Percentiles rank a stretch among this genome's conserved stretches.
Evolutionary conservation across 2,113 vertebrate species (phyloP).

Genomic region (Dryoscopus gambensis): DNA sequence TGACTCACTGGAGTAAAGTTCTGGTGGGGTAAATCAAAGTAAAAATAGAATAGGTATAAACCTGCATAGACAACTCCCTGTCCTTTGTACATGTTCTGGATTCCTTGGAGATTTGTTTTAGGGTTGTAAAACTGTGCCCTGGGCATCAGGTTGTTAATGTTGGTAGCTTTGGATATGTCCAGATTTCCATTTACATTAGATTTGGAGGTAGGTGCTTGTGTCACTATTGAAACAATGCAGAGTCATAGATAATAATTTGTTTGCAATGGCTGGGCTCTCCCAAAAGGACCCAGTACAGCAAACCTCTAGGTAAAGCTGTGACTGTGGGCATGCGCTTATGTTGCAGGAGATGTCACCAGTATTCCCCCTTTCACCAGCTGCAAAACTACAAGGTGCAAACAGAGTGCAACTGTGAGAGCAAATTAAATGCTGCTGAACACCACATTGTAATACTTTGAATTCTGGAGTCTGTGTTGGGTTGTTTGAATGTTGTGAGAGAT

Average conservation of each 20-base stretch:
- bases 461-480: not conserved
- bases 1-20: slow-evolving; percentile 28
- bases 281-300: not conserved
- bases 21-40: not conserved
- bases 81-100: not conserved
- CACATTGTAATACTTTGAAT: not conserved
- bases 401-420: not conserved
- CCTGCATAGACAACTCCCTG: not conserved
- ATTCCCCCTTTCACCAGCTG: not conserved
- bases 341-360: not conserved
- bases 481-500: not conserved
- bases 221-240: not conserved
- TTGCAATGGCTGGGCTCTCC: not conserved
- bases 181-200: not conserved
- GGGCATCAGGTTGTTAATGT: not conserved
- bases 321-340: not conserved
- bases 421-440: not conserved
- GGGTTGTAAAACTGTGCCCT: not conserved
- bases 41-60: not conserved
- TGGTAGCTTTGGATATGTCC: not conserved
- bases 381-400: not conserved
- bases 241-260: not conserved
- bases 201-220: not conserved
- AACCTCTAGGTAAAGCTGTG: not conserved
- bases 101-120: not conserved